Conservation (phyloP, 2,888 invertebrate species). For the Hecatera dysodea region DNA sequence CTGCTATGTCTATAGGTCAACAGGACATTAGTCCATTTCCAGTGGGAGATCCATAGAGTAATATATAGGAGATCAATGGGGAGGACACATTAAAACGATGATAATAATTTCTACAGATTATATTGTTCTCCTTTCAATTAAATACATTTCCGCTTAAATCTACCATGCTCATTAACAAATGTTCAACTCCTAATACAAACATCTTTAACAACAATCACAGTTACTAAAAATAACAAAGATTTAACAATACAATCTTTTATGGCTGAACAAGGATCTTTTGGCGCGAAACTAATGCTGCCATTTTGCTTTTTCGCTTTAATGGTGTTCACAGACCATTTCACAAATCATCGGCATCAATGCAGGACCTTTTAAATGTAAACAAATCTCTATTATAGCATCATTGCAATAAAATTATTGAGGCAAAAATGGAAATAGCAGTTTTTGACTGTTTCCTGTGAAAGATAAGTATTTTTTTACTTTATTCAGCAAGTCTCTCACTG, state of each 20-base stretch:
- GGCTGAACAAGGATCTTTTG: no score
- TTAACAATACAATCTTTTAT: slow-evolving; percentile 14
- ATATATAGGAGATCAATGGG: not conserved
- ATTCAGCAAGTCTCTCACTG: no score
- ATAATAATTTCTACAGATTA: slow-evolving; percentile 4
- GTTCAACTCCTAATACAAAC: slow-evolving; percentile 17
- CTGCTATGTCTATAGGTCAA: not conserved
- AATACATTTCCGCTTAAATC: slow-evolving; percentile 46
- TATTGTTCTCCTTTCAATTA: slow-evolving; percentile 12
- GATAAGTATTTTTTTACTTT: no score
- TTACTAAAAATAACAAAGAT: slow-evolving; percentile 21
- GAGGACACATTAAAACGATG: slow-evolving; percentile 6
- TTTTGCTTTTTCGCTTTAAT: not conserved
- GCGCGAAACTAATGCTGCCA: not conserved
- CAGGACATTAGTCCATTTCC: not conserved
- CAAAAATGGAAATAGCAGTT: no score
- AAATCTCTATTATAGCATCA: no score
- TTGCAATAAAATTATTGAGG: no score
- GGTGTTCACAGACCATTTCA: not conserved
- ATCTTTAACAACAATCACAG: slow-evolving; percentile 35
- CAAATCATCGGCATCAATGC: no score
- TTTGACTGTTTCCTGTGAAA: no score
- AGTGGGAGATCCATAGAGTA: no score
- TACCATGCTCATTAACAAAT: slow-evolving; percentile 44
- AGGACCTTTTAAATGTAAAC: no score